Evolutionary conservation across 2,113 vertebrate genomes (phyloP).

Genomic region (Rhodinocichla rosea): DNA sequence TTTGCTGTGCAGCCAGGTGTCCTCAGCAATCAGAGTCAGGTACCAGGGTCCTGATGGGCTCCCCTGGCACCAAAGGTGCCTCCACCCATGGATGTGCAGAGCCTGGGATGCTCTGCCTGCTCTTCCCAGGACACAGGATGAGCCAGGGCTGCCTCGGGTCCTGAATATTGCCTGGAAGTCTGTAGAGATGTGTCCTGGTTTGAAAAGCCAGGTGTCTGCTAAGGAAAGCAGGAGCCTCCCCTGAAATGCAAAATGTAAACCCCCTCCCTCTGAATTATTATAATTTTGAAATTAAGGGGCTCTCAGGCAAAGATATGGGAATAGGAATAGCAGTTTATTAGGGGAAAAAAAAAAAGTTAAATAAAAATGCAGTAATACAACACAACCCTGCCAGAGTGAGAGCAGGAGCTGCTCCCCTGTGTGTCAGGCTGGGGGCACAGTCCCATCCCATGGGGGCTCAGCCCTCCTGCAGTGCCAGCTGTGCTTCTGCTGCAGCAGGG

Average conservation of each 20-base stretch:
- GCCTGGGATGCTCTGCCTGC: background rate
- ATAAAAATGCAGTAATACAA: background rate
- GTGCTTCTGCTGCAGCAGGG: background rate
- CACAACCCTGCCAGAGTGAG: background rate
- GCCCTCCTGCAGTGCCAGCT: background rate
- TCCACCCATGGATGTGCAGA: background rate
- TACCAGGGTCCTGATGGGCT: background rate
- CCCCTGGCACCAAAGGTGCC: background rate
- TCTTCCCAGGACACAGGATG: rapidly evolving
- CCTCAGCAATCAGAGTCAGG: background rate
- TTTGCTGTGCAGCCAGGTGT: background rate
- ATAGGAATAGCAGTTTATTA: background rate
- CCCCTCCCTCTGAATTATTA: background rate
- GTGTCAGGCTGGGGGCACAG: background rate
- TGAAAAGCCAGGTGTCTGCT: background rate
- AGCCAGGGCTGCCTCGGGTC: background rate
- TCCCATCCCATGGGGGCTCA: no score
- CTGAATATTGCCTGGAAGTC: background rate
- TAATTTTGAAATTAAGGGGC: background rate
- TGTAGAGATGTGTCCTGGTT: rapidly evolving
- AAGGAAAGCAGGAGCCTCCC: background rate
- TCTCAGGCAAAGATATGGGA: background rate
- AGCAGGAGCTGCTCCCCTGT: background rate
- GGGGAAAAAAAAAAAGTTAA: background rate
- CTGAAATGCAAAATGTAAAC: background rate